A percentile compares a stretch with the other conserved stretches of the same genome.
Conservation (phyloP, 2,888 invertebrate species). For the Ophion obscuratus region DNA sequence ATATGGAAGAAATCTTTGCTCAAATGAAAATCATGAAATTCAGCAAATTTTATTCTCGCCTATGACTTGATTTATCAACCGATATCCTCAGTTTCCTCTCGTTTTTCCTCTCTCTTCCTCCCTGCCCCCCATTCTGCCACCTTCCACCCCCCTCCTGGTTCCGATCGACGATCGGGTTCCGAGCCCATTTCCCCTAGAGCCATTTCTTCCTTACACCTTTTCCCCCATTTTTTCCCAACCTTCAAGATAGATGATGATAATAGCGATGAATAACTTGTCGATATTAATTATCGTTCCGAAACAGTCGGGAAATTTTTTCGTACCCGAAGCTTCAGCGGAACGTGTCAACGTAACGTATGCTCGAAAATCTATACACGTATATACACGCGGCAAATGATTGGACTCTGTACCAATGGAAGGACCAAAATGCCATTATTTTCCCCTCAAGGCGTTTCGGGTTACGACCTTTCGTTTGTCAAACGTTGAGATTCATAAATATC, state of each 20-base stretch:
- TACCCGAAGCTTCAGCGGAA: not conserved
- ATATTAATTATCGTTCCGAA: conserved; percentile 77
- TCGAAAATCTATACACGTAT: not conserved
- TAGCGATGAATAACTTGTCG: conserved; percentile 76
- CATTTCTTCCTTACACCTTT: not conserved
- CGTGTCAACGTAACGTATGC: conserved; percentile 8
- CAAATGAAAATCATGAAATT: too few relatives aligned
- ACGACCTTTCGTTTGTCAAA: not conserved
- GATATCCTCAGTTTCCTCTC: not conserved
- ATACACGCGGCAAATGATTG: conserved; percentile 1
- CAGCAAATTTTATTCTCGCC: too few relatives aligned
- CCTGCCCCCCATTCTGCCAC: not conserved
- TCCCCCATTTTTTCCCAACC: not conserved
- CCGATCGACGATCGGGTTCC: conserved; percentile 13
- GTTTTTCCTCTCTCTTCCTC: not conserved
- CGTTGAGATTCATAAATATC: conserved; percentile 12
- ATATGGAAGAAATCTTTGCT: too few relatives aligned
- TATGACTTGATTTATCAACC: conserved; percentile 1
- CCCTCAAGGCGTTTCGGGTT: not conserved
- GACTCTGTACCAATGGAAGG: not conserved
- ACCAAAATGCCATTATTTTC: not conserved
- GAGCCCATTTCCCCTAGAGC: not conserved
- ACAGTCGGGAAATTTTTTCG: conserved; percentile 16
- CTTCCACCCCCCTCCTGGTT: not conserved
- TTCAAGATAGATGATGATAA: not conserved